These are phyloP conservation scores for Phocoena phocoena DNA, from an alignment of 2,113 vertebrate genomes.

Conservation along the genomic window DNA sequence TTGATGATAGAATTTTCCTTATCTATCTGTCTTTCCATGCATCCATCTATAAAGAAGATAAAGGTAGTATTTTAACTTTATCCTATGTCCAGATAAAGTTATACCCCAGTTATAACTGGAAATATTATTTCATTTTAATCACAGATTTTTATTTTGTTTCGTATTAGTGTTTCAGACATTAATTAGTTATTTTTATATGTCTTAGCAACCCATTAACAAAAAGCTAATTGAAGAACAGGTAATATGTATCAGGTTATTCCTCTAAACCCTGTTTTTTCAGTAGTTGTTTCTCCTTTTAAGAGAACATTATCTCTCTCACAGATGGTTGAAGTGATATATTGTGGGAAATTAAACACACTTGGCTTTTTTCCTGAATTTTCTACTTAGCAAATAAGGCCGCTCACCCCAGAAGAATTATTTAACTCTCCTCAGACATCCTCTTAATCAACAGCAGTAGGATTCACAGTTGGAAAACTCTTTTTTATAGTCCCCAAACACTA, in stretches of 20 bases:
- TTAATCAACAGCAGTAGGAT: conserved; percentile 78
- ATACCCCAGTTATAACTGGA: not conserved
- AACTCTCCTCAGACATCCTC: conserved; percentile 78
- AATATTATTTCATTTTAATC: conserved; percentile 28
- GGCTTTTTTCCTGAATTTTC: conserved; percentile 80
- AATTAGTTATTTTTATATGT: conserved; percentile 29
- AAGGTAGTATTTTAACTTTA: not conserved
- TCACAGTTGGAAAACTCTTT: conserved; percentile 71
- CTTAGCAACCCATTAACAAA: conserved; percentile 73
- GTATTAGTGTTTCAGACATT: not conserved
- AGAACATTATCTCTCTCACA: conserved; percentile 83
- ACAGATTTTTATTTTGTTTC: conserved; percentile 14
- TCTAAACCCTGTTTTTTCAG: conserved; percentile 64
- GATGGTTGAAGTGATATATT: conserved; percentile 84
- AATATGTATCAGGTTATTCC: conserved; percentile 74
- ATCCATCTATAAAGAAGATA: not conserved
- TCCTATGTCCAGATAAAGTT: not conserved
- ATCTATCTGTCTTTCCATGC: not conserved
- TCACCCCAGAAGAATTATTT: conserved; percentile 81
- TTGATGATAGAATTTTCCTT: not conserved
- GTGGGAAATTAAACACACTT: conserved; percentile 83
- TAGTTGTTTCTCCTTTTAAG: conserved; percentile 84
- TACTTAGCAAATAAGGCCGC: conserved; percentile 72
- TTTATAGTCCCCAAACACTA: conserved; percentile 49
- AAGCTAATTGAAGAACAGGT: conserved; percentile 80